These are phyloP conservation scores for Drosophila nigrodunni DNA, from an alignment of 1,140 invertebrate genomes.

Conservation along the genomic window DNA sequence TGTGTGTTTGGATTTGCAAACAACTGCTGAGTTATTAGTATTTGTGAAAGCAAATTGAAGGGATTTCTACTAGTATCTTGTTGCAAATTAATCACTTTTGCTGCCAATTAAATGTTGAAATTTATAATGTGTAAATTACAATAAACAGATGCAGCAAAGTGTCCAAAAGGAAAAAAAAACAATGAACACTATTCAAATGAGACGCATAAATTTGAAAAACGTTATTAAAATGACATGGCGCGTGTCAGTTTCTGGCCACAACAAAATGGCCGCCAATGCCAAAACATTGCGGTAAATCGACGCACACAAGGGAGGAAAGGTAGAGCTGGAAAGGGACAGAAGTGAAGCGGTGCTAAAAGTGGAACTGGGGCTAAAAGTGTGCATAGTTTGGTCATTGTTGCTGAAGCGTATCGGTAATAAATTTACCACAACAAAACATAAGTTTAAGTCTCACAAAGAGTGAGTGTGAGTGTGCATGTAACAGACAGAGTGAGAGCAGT, in stretches of 20 bases:
- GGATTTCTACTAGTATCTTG: not conserved
- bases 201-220: constrained; percentile 33
- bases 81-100: constrained; percentile 39
- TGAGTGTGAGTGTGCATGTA: constrained; percentile 28
- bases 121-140: not conserved
- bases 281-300: constrained; percentile 72
- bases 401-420: constrained; percentile 73
- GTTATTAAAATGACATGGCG: constrained; percentile 61
- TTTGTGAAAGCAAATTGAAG: constrained; percentile 27
- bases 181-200: constrained; percentile 2
- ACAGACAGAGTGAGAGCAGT: not conserved
- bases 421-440: constrained; percentile 64
- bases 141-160: not conserved
- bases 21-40: not conserved
- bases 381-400: constrained; percentile 51
- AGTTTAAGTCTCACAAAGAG: constrained; percentile 27
- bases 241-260: constrained; percentile 68
- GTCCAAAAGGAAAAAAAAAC: constrained; percentile 20
- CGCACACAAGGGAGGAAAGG: not conserved
- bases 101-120: constrained; percentile 47
- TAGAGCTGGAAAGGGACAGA: too few species aligned
- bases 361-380: constrained; percentile 1
- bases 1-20: not conserved
- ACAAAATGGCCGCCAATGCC: constrained; percentile 74
- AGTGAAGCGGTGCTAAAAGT: not conserved